Percentiles rank a stretch among this genome's conserved stretches.
Conservation (phyloP, 2,113 vertebrate genomes). For the Plestiodon gilberti region DNA sequence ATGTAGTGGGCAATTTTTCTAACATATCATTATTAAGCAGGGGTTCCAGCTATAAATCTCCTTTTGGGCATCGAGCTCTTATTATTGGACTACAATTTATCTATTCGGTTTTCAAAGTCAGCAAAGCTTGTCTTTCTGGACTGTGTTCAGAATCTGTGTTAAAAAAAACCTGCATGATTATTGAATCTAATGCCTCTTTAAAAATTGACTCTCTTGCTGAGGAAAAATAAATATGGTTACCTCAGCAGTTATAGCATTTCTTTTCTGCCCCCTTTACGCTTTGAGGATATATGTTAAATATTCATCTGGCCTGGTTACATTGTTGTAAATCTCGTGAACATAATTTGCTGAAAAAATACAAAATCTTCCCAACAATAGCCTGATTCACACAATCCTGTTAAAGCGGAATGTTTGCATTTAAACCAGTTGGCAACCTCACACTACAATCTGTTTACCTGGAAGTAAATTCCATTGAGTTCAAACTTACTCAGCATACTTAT, state of each 20-base stretch:
- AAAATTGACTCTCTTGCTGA: neutral
- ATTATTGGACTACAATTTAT: neutral
- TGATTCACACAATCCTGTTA: neutral
- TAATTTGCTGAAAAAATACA: slow-evolving; percentile 5
- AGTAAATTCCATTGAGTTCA: neutral
- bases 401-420: neutral
- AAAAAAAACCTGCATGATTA: neutral
- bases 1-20: neutral
- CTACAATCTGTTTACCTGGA: neutral
- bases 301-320: neutral
- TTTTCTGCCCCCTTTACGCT: slow-evolving; percentile 8
- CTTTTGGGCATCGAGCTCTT: slow-evolving; percentile 5
- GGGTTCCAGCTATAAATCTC: slow-evolving; percentile 16
- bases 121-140: neutral
- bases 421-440: neutral
- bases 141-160: slow-evolving; percentile 14
- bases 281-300: slow-evolving; percentile 20
- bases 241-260: neutral
- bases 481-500: neutral
- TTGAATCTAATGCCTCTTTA: slow-evolving; percentile 11
- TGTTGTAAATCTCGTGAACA: slow-evolving; percentile 6
- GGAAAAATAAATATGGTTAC: slow-evolving; percentile 1
- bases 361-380: neutral
- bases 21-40: neutral
- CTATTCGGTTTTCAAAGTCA: slow-evolving; percentile 3